These are phyloP conservation scores for Nesospiza acunhae DNA, from an alignment of 2,113 vertebrate species.

Conservation along the genomic window DNA sequence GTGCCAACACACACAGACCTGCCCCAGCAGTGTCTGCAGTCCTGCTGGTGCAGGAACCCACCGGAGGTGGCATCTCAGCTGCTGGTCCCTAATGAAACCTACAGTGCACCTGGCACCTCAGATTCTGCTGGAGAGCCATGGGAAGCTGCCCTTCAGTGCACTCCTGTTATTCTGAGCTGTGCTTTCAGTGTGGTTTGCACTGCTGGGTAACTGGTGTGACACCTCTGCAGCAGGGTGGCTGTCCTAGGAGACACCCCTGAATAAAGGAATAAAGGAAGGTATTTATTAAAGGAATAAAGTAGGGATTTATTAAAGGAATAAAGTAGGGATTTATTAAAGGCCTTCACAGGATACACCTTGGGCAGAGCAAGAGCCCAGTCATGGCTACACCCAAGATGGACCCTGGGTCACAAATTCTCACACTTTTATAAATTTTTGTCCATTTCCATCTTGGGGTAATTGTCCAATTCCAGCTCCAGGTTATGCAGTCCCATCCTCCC, in stretches of 20 bases:
- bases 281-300: neutral
- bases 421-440: neutral
- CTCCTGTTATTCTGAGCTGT: neutral
- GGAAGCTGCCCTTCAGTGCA: neutral
- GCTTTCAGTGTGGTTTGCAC: neutral
- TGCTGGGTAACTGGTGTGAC: neutral
- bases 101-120: neutral
- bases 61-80: neutral
- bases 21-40: neutral
- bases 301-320: neutral
- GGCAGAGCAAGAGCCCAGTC: neutral
- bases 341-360: neutral
- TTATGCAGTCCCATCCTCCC: neutral
- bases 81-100: neutral
- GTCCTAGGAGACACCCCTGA: neutral
- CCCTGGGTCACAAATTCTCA: fast-evolving
- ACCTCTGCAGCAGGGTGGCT: neutral
- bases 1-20: neutral
- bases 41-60: neutral
- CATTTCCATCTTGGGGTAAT: neutral
- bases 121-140: fast-evolving
- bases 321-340: neutral
- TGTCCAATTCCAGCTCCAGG: neutral
- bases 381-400: neutral
- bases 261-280: neutral